A percentile compares a stretch with the other conserved stretches of the same genome.
These are phyloP conservation scores for Ammodytes marinus DNA, from an alignment of 2,113 vertebrate genomes.

Conservation along the genomic window DNA sequence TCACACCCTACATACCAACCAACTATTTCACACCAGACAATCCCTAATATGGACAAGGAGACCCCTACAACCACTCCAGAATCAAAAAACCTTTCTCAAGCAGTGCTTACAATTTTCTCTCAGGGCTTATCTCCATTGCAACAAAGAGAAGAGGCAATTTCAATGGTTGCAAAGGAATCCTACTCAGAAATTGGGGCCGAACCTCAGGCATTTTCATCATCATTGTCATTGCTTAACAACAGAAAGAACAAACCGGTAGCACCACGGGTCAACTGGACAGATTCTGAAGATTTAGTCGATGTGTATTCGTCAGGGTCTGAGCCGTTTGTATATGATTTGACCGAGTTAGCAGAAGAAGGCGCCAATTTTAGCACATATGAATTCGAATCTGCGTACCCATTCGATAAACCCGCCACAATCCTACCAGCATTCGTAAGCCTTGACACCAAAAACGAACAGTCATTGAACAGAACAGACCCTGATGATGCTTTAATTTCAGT, in stretches of 20 bases:
- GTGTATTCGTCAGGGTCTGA: conserved; percentile 63
- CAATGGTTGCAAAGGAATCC: conserved; percentile 4
- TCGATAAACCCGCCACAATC: conserved; percentile 36
- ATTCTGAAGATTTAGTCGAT: conserved; percentile 7
- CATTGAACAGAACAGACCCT: conserved; percentile 16
- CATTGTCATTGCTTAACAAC: conserved; percentile 53
- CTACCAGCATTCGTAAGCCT: background rate
- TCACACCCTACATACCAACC: no score
- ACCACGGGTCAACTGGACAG: conserved; percentile 52
- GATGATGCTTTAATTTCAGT: background rate
- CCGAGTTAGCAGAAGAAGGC: conserved; percentile 47
- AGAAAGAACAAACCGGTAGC: conserved; percentile 78
- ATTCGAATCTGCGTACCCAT: conserved; percentile 58
- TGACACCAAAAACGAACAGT: background rate
- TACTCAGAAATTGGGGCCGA: background rate
- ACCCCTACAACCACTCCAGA: conserved; percentile 9
- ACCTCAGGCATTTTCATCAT: conserved; percentile 7
- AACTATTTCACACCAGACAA: background rate
- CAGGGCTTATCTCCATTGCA: conserved; percentile 39
- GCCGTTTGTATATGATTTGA: conserved; percentile 57
- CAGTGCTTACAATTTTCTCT: conserved; percentile 14
- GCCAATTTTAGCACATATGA: conserved; percentile 63
- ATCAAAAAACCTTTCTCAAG: background rate
- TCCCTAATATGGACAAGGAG: background rate
- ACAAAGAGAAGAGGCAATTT: conserved; percentile 29